Evolutionary conservation across 2,888 invertebrate genomes (phyloP).

Genomic region (Polylopha cassiicola): DNA sequence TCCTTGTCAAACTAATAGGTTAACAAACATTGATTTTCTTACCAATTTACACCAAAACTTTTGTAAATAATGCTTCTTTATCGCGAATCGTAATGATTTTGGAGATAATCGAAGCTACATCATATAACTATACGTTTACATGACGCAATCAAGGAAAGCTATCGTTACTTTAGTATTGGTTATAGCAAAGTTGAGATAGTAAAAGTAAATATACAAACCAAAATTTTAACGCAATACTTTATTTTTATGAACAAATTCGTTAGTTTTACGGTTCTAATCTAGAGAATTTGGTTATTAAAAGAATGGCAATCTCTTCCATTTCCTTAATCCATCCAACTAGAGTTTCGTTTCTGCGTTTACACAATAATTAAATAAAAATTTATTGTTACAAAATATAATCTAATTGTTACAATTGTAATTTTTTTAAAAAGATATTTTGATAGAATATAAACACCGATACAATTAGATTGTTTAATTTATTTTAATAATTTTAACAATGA

Average conservation of each 20-base stretch:
- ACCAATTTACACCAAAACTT: constrained; percentile 20
- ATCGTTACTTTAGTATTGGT: constrained; percentile 57
- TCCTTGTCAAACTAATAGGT: constrained; percentile 66
- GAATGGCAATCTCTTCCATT: constrained; percentile 62
- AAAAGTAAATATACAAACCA: constrained; percentile 41
- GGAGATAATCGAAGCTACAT: constrained; percentile 35
- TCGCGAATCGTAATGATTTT: constrained; percentile 29
- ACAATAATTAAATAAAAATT: not conserved
- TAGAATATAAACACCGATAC: not conserved
- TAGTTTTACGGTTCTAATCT: constrained; percentile 2
- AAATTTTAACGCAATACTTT: constrained; percentile 24
- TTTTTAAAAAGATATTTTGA: no score
- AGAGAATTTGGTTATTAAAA: constrained; percentile 44
- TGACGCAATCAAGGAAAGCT: constrained; percentile 73
- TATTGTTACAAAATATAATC: not conserved
- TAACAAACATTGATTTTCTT: constrained; percentile 39
- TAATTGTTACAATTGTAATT: no score
- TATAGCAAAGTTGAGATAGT: constrained; percentile 55
- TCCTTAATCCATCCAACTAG: constrained; percentile 29
- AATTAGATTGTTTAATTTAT: not conserved
- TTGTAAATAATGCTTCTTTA: constrained; percentile 14
- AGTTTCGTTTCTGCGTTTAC: constrained; percentile 12
- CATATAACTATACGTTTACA: constrained; percentile 59
- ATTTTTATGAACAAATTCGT: constrained; percentile 8
- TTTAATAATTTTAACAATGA: not conserved